Evolutionary conservation across 1,140 invertebrate species (phyloP).

Genomic region (Brachionus asplanchnoidis): DNA sequence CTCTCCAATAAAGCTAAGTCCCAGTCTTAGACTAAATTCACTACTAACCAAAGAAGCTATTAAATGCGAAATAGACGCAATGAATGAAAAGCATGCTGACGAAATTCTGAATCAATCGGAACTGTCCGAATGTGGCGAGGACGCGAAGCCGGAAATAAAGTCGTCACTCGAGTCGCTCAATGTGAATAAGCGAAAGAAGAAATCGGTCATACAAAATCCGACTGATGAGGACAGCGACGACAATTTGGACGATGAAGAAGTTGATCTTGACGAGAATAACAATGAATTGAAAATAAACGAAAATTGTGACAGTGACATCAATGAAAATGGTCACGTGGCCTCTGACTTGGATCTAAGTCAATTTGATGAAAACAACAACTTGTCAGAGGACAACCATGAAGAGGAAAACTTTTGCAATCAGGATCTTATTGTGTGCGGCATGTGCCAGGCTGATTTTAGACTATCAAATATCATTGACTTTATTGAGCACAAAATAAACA

Average conservation of each 20-base stretch:
- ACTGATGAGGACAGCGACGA: constrained; percentile 11
- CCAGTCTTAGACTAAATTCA: constrained; percentile 8
- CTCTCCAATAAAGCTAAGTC: neutral
- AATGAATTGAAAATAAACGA: constrained; percentile 24
- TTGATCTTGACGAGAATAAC: constrained; percentile 8
- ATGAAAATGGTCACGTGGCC: neutral
- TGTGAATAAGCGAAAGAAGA: constrained; percentile 27
- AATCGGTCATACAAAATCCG: neutral
- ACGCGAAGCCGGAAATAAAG: neutral
- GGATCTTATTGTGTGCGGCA: constrained; percentile 40
- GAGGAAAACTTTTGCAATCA: neutral
- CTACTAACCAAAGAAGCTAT: neutral
- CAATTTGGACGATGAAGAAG: constrained; percentile 9
- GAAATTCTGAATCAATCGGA: constrained; percentile 8
- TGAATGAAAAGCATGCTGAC: constrained; percentile 5
- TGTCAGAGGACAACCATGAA: neutral
- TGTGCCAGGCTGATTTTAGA: constrained; percentile 37
- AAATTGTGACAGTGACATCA: neutral
- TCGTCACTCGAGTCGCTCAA: neutral
- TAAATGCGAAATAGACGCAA: neutral
- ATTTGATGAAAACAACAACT: constrained; percentile 23
- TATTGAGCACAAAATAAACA: constrained; percentile 40
- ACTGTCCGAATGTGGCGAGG: neutral
- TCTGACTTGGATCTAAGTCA: neutral
- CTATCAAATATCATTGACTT: constrained; percentile 27